phyloP scores from a whole-genome alignment of 2,113 vertebrate genomes.

The Globicephala melas region DNA sequence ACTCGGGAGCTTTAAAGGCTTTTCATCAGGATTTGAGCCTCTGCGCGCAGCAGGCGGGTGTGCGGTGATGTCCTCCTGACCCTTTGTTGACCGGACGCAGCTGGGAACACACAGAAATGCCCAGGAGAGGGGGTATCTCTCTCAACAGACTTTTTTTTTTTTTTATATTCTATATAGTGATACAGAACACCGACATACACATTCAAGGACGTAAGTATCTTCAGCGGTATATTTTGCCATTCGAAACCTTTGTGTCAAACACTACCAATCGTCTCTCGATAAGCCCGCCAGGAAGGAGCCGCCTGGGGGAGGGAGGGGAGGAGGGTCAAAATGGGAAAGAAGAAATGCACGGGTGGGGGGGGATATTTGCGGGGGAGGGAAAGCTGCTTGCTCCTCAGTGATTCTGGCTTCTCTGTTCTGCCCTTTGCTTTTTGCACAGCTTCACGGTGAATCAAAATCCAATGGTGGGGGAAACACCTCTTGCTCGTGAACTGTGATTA shows the following conservation, averaged over 20 bases:
- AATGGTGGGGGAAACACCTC: background rate
- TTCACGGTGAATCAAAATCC: background rate
- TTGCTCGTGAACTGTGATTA: background rate
- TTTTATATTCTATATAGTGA: background rate
- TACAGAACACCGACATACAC: background rate
- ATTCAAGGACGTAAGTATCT: background rate
- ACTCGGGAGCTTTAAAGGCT: background rate
- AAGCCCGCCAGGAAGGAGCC: background rate
- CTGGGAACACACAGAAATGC: background rate
- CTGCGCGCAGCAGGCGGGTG: rapidly evolving
- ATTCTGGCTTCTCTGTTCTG: background rate
- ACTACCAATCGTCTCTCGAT: background rate
- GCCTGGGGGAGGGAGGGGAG: no score
- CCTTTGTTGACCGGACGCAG: background rate
- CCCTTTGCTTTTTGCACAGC: background rate
- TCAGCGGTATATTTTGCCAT: background rate
- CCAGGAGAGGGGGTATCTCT: background rate
- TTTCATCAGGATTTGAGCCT: background rate
- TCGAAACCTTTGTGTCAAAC: background rate
- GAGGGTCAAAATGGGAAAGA: rapidly evolving
- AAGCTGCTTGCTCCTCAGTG: background rate
- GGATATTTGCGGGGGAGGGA: rapidly evolving
- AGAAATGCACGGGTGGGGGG: rapidly evolving
- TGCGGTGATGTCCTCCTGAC: background rate
- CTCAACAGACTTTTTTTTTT: background rate